Base-by-base conservation (phyloP, 2,113 vertebrate genomes). In the Alouatta palliata region DNA sequence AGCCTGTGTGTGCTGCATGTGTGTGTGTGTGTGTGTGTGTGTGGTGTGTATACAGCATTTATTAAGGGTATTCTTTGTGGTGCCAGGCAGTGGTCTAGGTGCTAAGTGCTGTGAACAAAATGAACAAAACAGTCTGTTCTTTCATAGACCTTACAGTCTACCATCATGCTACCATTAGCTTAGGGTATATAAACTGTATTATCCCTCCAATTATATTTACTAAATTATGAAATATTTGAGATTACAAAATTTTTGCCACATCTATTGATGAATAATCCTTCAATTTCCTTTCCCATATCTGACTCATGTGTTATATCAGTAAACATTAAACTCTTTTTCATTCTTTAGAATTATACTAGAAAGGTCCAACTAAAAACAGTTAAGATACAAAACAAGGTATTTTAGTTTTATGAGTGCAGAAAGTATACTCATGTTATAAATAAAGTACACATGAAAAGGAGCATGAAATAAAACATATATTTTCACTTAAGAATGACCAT, bases 211-310 rank as follows among this genome's bases (percentile, higher is more conserved):
- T 88, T 71, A 25, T 58, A 75, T 52, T 87, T 91, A 71, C 14
- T 86, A 90, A 85, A 76, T 88, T 96, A 87, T 49, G 49, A 76
- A 94, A 83, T 88, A 21, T 84, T 96, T 76, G 47, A 43, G 27
- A 64, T 92, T 71, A 81, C 64, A 92, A n/a, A 75, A 71, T 90
- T 94, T 94, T 95, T 95, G 23, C 21, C n/a, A 35, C 91, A 73
- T 37, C 7, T 32, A 73, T 82, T 95, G 25, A 94, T 75, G 70
- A 95, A 76, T 68, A 83, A 84, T 76, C n/a, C 27, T 80, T 75
- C 76, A 49, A 19, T 56, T 90, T 87, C 23, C 3, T 90, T 95
- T 81, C 19, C 35, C 10, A 25, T 88, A 81, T 96, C 37, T 88
- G 5, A 8, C 9, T 82, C 66, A 58, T 95, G 32, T 68, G 16